phyloP scores from a whole-genome alignment of 2,113 vertebrate species.

The Choloepus hoffmanni region DNA sequence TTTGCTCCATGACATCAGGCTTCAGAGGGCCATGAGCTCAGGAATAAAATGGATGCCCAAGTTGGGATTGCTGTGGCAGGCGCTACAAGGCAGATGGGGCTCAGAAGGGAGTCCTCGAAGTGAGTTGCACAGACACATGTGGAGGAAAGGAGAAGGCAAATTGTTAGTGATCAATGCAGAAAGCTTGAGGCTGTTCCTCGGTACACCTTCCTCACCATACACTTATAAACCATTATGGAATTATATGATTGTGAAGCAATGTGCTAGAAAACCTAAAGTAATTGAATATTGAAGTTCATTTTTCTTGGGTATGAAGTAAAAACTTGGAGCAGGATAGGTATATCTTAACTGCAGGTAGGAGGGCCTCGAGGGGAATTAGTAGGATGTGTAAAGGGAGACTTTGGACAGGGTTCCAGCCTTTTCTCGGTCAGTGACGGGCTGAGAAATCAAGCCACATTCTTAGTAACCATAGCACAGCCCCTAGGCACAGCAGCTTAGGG shows the following conservation, averaged over 20 bases:
- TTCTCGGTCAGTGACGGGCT: neutral
- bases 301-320: conserved; percentile 46
- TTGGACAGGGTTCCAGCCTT: neutral
- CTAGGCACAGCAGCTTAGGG: conserved; percentile 36
- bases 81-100: neutral
- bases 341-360: conserved; percentile 31
- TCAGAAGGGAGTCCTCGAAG: neutral
- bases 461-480: conserved; percentile 57
- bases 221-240: conserved; percentile 29
- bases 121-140: conserved; percentile 36
- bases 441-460: conserved; percentile 36
- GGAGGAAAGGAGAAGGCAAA: conserved; percentile 25
- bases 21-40: conserved; percentile 1
- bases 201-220: neutral
- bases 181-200: conserved; percentile 20
- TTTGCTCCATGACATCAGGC: conserved; percentile 15
- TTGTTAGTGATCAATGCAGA: conserved; percentile 5
- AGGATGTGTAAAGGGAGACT: neutral
- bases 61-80: neutral
- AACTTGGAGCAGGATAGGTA: neutral
- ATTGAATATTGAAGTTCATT: conserved; percentile 27
- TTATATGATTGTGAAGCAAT: conserved; percentile 24
- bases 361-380: neutral
- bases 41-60: conserved; percentile 46
- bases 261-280: conserved; percentile 52